Evolutionary conservation across 2,888 invertebrate genomes (phyloP), one percentile per base, ranked within the genome.

Genomic region (Lithophane leautieri): DNA sequence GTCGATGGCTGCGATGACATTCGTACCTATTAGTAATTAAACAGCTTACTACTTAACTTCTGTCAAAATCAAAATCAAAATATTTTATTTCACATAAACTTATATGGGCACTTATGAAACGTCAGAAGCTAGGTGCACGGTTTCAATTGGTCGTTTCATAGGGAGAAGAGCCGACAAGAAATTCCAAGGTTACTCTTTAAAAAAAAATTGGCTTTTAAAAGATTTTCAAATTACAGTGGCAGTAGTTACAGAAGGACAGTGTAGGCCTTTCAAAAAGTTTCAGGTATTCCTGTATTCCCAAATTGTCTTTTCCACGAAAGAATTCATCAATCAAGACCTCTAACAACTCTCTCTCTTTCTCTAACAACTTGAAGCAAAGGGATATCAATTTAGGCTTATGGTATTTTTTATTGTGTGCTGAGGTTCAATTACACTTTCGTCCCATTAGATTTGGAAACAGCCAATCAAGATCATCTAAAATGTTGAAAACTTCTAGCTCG

Each of bases 1-100:
- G n/a, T 79, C 79, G 25, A 58, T 58, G 19, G 12, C 16, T 34
- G 28, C 68, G 50, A 68, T 60, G 47, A 61, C 14, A 69, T 61
- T 28, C 12, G 22, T 25, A 34, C 34, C 34, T 34, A 47, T 52
- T 34, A 14, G 16, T 28, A 70, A 54, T 44, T 50, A 22, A 70
- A 0, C 0, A 25, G n/a, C n/a, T n/a, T n/a, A 4, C 4, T 8
- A 58, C 25, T 58, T 22, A 78, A 63, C 56, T 79, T 63, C 63
- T 25, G n/a, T n/a, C n/a, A n/a, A n/a, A 28, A 2, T 34, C 34
- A 34, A 28, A 28, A 28, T 28, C 28, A 28, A 34, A 34, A 34
- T 34, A 34, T 34, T 34, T 34, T 34, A 34, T 34, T 34, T 34
- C 34, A 34, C 34, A 34, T 34, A 34, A 34, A 4, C 4, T 4